Percentiles rank a stretch among this genome's conserved stretches.
Conservation (phyloP, 1,140 invertebrate species). For the Theocolax elegans region DNA sequence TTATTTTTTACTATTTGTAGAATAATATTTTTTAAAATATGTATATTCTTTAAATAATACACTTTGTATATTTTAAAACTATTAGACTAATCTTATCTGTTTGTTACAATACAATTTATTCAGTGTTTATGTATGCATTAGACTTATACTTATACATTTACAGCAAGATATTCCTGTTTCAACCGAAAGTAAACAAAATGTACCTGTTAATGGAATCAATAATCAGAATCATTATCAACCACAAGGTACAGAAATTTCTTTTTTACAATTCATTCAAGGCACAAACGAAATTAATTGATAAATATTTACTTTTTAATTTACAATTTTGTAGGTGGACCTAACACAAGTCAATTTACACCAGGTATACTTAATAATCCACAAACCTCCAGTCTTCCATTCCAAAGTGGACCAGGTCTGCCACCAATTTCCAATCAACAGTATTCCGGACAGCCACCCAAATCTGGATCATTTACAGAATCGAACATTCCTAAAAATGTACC, state of each 20-base stretch:
- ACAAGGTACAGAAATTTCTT: constrained; percentile 30
- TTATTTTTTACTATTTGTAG: no score
- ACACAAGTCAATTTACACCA: no score
- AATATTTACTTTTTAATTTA: no score
- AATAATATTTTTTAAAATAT: not conserved
- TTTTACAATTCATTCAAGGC: no score
- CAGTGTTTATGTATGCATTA: no score
- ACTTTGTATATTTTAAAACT: not conserved
- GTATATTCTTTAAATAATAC: not conserved
- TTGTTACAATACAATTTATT: no score
- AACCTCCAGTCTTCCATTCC: constrained; percentile 20
- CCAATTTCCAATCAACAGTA: constrained; percentile 23
- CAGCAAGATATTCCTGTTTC: not conserved
- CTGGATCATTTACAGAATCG: constrained; percentile 7
- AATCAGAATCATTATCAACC: constrained; percentile 43
- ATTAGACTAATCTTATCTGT: no score
- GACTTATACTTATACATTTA: not conserved
- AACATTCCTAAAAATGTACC: constrained; percentile 41
- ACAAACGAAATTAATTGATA: no score
- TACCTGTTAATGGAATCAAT: constrained; percentile 49
- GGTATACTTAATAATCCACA: no score
- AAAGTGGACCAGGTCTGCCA: not conserved
- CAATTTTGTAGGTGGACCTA: no score
- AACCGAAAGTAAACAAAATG: no score
- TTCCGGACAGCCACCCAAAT: constrained; percentile 3